Evolutionary conservation across 2,888 invertebrate species (phyloP).

Genomic region (Drosophila antonietae): DNA sequence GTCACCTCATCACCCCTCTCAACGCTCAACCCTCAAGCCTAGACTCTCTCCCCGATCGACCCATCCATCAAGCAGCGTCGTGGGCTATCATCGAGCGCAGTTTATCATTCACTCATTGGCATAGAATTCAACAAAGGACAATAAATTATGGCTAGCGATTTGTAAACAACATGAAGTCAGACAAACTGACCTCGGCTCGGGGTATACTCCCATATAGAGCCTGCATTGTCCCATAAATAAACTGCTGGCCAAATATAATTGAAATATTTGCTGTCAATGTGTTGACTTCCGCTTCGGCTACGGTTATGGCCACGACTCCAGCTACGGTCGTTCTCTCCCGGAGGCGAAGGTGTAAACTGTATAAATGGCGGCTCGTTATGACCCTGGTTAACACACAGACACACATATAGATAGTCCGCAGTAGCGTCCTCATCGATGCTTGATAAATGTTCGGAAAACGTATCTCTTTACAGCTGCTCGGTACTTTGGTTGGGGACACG

Average conservation of each 20-base stretch:
- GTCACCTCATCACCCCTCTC: not conserved
- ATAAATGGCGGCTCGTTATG: slow-evolving; percentile 77
- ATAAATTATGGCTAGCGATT: slow-evolving; percentile 75
- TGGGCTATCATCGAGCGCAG: slow-evolving; percentile 61
- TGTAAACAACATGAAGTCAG: slow-evolving; percentile 71
- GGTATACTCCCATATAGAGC: not conserved
- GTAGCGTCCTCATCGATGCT: slow-evolving; percentile 42
- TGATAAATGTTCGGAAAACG: slow-evolving; percentile 65
- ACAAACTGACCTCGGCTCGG: slow-evolving; percentile 30
- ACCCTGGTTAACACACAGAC: slow-evolving; percentile 33
- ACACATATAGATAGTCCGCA: slow-evolving; percentile 12
- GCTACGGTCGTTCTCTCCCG: slow-evolving; percentile 42
- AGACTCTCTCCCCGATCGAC: not conserved
- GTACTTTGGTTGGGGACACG: not conserved
- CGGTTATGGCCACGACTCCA: slow-evolving; percentile 6
- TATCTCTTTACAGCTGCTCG: slow-evolving; percentile 35
- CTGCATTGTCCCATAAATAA: slow-evolving; percentile 65
- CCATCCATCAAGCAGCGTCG: slow-evolving; percentile 43
- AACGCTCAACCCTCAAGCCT: not conserved
- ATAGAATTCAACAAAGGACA: slow-evolving; percentile 48
- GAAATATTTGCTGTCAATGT: slow-evolving; percentile 80
- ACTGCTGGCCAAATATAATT: slow-evolving; percentile 61
- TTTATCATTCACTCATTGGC: slow-evolving; percentile 77
- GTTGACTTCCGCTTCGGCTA: slow-evolving; percentile 61
- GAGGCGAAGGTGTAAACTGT: slow-evolving; percentile 75